Evolutionary conservation across 2,888 invertebrate species (phyloP).

Genomic region (Sericinus montela): DNA sequence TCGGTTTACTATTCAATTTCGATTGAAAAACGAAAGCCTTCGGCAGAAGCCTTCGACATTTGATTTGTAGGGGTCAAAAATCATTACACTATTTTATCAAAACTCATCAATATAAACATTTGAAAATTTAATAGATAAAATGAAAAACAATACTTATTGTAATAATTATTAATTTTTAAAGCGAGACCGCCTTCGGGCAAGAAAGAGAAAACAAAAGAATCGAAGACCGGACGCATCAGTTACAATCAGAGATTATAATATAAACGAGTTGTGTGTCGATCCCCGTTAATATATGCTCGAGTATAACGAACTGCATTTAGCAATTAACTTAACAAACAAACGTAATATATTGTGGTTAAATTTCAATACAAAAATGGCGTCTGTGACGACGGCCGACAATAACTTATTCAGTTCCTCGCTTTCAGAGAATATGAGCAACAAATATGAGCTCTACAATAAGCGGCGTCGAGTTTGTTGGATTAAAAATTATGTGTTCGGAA

Average conservation of each 20-base stretch:
- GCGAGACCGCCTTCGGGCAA: conserved; percentile 31
- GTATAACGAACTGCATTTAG: conserved; percentile 74
- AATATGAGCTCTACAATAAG: conserved; percentile 30
- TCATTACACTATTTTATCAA: neutral
- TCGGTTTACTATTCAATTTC: conserved; percentile 46
- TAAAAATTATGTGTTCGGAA: conserved; percentile 42
- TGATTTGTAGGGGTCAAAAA: conserved; percentile 6
- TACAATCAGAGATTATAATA: conserved; percentile 69
- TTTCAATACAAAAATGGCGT: conserved; percentile 71
- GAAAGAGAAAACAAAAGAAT: conserved; percentile 35
- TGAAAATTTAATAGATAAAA: neutral
- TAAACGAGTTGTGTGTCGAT: conserved; percentile 27
- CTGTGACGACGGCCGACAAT: conserved; percentile 42
- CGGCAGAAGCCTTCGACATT: conserved; percentile 8
- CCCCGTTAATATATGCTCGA: conserved; percentile 49
- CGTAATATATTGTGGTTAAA: conserved; percentile 76
- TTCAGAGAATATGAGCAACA: conserved; percentile 37
- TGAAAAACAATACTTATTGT: conserved; percentile 42
- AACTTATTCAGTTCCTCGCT: conserved; percentile 43
- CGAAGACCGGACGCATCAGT: conserved; percentile 63
- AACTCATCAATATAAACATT: conserved; percentile 11
- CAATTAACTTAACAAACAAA: conserved; percentile 80
- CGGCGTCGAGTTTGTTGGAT: conserved; percentile 45
- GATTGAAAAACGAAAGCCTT: conserved; percentile 21
- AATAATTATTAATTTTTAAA: conserved; percentile 19